Evolutionary conservation across 2,888 invertebrate species (phyloP), one percentile per base, ranked within the genome.

Genomic region (Eledona agricola): DNA sequence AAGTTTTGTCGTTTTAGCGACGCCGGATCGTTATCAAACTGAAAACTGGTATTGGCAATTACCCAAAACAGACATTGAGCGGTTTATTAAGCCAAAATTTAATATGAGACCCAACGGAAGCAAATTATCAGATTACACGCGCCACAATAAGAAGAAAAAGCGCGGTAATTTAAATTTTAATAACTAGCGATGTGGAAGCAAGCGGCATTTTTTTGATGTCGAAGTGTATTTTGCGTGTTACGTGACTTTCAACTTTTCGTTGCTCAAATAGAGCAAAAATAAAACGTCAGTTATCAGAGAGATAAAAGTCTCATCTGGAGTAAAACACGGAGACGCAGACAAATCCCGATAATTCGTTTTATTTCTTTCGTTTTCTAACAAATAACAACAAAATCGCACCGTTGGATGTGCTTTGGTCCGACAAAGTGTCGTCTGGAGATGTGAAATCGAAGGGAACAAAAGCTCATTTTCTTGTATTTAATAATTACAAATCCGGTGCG

Each of bases 331-430:
- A 17, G 31, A 43, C 31, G 22, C 13, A 29, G 43, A 43, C 43
- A 43, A 43, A 43, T 43, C 43, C 43, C 43, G 22, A 29, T 43
- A 43, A 43, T 31, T 43, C 43, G 43, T 43, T 43, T 43, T 43
- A 43, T 43, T 43, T 43, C 43, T 31, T 43, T 31, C 43, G 31
- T 31, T 40, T 40, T 28, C 40, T 10, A 28, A 40, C 40, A 40
- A 40, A 40, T 28, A 40, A 19, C 40, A 40, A 28, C 26, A 40
- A 26, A 34, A 34, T 34, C 34, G 9, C 19, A 23, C 38, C 15
- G 9, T 15, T 38, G 16, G 25, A 25, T 38, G 25, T 11, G 12
- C 23, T 22, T 22, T 35, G 6, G 1, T 11, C 10, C 11, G 32
- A 23, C 12, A 20, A 10, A 10, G 10, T 16, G 7, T 9, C n/a